Evolutionary conservation across 2,797 vertebrate genomes (phyloP).

Genomic region (Syngnathus rostellatus): DNA sequence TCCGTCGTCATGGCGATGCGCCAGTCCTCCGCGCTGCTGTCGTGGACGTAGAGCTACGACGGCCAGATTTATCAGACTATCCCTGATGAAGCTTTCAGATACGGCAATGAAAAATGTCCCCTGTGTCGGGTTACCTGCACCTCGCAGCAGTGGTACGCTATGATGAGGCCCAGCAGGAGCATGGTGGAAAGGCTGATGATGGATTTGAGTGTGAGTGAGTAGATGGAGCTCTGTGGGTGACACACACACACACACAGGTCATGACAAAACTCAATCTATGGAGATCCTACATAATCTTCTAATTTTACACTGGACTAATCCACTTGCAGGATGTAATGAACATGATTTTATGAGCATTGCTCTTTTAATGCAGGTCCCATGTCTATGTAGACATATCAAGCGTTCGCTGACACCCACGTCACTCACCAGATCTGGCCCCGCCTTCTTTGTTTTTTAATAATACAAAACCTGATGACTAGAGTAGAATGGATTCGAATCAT

Average conservation of each 20-base stretch:
- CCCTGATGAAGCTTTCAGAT: too few relatives aligned
- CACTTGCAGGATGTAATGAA: constrained; percentile 22
- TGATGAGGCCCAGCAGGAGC: constrained; percentile 80
- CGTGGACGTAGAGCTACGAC: constrained; percentile 81
- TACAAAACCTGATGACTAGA: neutral
- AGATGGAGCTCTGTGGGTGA: constrained; percentile 79
- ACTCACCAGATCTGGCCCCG: neutral
- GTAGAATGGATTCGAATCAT: too few relatives aligned
- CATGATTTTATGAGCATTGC: constrained; percentile 3
- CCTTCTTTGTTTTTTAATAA: too few relatives aligned
- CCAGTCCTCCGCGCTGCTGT: constrained; percentile 89
- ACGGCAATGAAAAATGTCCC: neutral
- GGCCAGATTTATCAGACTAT: neutral
- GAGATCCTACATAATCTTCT: constrained; percentile 21
- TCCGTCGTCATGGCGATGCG: constrained; percentile 87
- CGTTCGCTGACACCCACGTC: neutral
- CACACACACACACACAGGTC: constrained; percentile 20
- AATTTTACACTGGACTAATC: constrained; percentile 34
- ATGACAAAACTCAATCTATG: constrained; percentile 10
- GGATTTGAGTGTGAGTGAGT: constrained; percentile 84
- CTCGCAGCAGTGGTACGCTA: constrained; percentile 86
- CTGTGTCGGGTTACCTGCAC: constrained; percentile 71
- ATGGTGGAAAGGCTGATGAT: constrained; percentile 84
- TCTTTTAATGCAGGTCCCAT: neutral
- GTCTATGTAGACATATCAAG: too few relatives aligned